A percentile compares a stretch with the other conserved stretches of the same genome.
These are phyloP conservation scores for Tribolium freemani DNA, from an alignment of 2,888 invertebrate genomes.

Conservation along the genomic window DNA sequence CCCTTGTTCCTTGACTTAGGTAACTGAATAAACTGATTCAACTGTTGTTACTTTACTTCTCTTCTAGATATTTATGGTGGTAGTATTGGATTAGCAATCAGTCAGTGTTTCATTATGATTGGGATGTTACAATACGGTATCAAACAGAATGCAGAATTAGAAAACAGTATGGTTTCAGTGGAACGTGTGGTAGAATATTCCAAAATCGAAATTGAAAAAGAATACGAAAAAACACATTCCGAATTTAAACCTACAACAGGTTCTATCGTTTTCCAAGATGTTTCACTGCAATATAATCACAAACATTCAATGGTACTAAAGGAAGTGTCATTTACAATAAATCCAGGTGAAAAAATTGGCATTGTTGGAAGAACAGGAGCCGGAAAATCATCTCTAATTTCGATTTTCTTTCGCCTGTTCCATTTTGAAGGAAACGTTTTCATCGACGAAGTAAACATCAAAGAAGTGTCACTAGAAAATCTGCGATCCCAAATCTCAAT, in stretches of 20 bases:
- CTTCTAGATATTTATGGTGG: slow-evolving; percentile 55
- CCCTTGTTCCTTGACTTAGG: slow-evolving; percentile 71
- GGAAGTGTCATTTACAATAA: slow-evolving; percentile 76
- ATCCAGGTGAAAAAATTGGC: slow-evolving; percentile 80
- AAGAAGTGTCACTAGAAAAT: slow-evolving; percentile 79
- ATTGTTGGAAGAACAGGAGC: slow-evolving; percentile 88
- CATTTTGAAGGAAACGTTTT: slow-evolving; percentile 81
- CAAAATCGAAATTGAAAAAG: slow-evolving; percentile 67
- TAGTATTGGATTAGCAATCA: slow-evolving; percentile 75
- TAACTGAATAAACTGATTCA: slow-evolving; percentile 51
- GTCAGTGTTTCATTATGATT: slow-evolving; percentile 83
- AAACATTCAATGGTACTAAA: slow-evolving; percentile 82
- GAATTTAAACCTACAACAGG: slow-evolving; percentile 81
- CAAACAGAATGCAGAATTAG: slow-evolving; percentile 86
- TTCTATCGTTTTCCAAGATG: slow-evolving; percentile 75
- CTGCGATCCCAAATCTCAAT: slow-evolving; percentile 83
- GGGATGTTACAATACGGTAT: slow-evolving; percentile 75
- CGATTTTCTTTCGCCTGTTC: slow-evolving; percentile 84
- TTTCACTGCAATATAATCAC: slow-evolving; percentile 80
- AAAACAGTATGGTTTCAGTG: slow-evolving; percentile 89
- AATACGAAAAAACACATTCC: slow-evolving; percentile 75
- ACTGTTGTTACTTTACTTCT: neutral
- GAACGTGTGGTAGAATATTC: slow-evolving; percentile 77
- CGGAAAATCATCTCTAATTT: slow-evolving; percentile 83
- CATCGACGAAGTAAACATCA: slow-evolving; percentile 84